phyloP scores from a whole-genome alignment of 2,113 vertebrate species.

The Cyanoramphus novaezelandiae region DNA sequence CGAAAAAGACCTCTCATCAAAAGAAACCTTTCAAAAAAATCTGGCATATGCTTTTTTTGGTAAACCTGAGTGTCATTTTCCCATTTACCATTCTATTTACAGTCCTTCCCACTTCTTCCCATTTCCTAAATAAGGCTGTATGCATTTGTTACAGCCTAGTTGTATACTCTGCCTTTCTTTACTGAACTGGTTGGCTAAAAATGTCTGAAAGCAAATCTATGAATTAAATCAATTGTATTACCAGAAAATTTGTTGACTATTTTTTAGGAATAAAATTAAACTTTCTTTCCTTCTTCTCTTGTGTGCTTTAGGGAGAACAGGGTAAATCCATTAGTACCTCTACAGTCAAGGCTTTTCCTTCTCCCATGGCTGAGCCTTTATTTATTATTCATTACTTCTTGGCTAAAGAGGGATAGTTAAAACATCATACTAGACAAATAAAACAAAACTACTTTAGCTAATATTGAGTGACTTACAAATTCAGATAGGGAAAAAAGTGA shows the following conservation, averaged over 20 bases:
- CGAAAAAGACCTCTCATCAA: not conserved
- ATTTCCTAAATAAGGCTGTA: not conserved
- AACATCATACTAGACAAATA: not conserved
- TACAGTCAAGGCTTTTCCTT: not conserved
- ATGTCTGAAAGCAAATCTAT: not conserved
- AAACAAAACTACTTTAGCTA: not conserved
- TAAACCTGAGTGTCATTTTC: not conserved
- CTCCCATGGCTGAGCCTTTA: not conserved
- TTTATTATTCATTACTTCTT: not conserved
- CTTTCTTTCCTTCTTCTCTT: not conserved
- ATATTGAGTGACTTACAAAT: not conserved
- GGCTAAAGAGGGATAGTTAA: not conserved
- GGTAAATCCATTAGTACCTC: not conserved
- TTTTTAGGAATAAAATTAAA: not conserved
- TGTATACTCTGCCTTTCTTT: not conserved
- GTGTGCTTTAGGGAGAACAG: not conserved
- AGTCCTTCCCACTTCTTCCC: not conserved
- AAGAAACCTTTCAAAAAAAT: not conserved
- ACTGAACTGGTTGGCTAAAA: not conserved
- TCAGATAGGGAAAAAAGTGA: not conserved
- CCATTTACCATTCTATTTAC: not conserved
- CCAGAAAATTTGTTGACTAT: not conserved
- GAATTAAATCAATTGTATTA: not conserved
- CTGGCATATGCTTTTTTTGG: not conserved
- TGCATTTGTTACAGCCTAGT: not conserved